Evolutionary conservation across 1,140 invertebrate species (phyloP), one percentile per base, ranked within the genome.

Genomic region (Bombus impatiens): DNA sequence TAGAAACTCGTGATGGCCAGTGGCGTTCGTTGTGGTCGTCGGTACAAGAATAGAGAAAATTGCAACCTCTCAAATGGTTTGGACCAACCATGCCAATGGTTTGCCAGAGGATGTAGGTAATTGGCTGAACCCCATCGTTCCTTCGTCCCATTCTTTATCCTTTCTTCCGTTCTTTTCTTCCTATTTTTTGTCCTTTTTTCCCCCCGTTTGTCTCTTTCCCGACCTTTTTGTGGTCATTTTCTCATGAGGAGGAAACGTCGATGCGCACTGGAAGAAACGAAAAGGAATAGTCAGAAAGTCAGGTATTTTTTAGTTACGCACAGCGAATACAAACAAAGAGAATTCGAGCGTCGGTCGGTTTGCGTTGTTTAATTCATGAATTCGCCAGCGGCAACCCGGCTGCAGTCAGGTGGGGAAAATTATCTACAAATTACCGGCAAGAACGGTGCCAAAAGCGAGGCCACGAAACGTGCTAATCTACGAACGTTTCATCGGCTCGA

Each of bases 291-390:
- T 2, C 1, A 35, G 25, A 18, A 37, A 22, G 35, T 65, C 78
- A 10, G 22, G 42, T 67, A 78, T 62, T 87, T 87, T 87, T 44
- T 28, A 59, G 35, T 37, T 57, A 28, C 28, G 47, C 37, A 13
- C 18, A 40, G 57, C 53, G 77, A 86, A 78, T 80, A 65, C n/a
- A 82, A 71, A 71, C 70, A 42, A 12, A n/a, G 37, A 71, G 70
- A 28, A 5, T 42, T 5, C 40, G 8, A 70, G 53, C 37, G 13
- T 57, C 44, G n/a, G 18, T 42, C 35, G 53, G 70, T 28, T n/a
- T 35, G 37, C 53, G 77, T 87, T 89, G 86, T 87, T 87, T 87
- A 87, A 87, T 89, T 89, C 88, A 89, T 89, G 86, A 89, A 87
- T 78, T 40, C 47, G 70, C 72, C n/a, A 32, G n/a, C n/a, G 25